These are phyloP conservation scores for Lycaon pictus DNA, from an alignment of 2,113 vertebrate species.

Conservation along the genomic window DNA sequence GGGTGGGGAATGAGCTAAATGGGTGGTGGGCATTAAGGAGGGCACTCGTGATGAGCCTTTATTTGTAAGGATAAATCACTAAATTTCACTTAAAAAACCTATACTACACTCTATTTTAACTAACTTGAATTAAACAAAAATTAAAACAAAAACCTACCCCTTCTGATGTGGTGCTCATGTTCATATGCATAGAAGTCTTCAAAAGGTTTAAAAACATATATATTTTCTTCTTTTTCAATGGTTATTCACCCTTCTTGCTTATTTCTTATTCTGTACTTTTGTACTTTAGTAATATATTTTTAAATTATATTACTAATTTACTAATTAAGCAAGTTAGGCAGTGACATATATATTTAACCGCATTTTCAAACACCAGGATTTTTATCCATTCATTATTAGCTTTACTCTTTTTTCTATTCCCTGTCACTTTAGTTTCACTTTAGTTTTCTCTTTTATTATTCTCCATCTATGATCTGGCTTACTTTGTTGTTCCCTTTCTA, in stretches of 20 bases:
- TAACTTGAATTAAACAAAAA: background rate
- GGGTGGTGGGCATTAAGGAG: too few species aligned
- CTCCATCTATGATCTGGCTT: background rate
- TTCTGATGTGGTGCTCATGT: background rate
- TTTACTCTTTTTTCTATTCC: background rate
- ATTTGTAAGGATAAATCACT: too few species aligned
- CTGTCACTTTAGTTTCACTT: background rate
- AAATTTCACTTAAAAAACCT: too few species aligned
- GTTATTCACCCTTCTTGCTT: background rate
- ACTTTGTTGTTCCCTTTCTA: background rate
- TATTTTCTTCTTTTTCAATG: background rate
- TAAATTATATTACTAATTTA: too few species aligned
- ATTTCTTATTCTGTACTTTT: background rate
- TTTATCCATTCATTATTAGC: background rate
- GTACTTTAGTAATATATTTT: background rate
- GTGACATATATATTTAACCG: background rate
- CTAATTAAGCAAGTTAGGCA: background rate
- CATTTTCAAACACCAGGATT: background rate
- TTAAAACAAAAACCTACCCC: background rate
- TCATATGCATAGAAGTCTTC: background rate
- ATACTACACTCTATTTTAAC: background rate
- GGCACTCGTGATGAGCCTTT: too few species aligned
- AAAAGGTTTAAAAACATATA: background rate
- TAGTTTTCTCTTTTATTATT: background rate
- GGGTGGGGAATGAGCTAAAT: too few species aligned